Evolutionary conservation across 1,140 invertebrate species (phyloP).

Genomic region (Brevipalpus yothersi): DNA sequence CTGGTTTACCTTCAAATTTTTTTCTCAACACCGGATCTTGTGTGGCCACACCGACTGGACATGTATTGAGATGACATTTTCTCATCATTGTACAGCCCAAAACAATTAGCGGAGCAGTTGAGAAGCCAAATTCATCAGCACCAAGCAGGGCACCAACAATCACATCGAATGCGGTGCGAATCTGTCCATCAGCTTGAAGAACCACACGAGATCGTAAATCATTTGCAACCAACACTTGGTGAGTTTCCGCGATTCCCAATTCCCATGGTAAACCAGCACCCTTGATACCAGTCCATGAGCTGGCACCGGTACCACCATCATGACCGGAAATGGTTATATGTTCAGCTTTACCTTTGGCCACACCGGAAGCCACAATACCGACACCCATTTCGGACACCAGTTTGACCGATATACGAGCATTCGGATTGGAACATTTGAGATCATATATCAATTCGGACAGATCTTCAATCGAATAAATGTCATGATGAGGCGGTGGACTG

Average conservation of each 20-base stretch:
- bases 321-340: slow-evolving; percentile 27
- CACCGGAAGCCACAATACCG: slow-evolving; percentile 87
- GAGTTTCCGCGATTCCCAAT: slow-evolving; percentile 26
- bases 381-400: slow-evolving; percentile 95
- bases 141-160: slow-evolving; percentile 80
- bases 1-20: slow-evolving; percentile 90
- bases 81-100: slow-evolving; percentile 99
- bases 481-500: slow-evolving; percentile 89
- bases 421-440: slow-evolving; percentile 87
- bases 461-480: slow-evolving; percentile 96
- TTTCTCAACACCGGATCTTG: slow-evolving; percentile 77
- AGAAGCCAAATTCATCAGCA: slow-evolving; percentile 97
- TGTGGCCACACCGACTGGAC: slow-evolving; percentile 92
- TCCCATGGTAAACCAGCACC: slow-evolving; percentile 27
- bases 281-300: slow-evolving; percentile 28
- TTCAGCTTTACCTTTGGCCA: slow-evolving; percentile 51
- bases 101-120: slow-evolving; percentile 87
- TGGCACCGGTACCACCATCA: slow-evolving; percentile 27
- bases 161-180: slow-evolving; percentile 85
- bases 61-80: slow-evolving; percentile 97
- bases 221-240: slow-evolving; percentile 56
- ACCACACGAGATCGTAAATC: slow-evolving; percentile 39
- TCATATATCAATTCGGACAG: slow-evolving; percentile 95
- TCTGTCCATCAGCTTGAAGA: slow-evolving; percentile 19
- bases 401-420: slow-evolving; percentile 85